Evolutionary conservation across 2,113 vertebrate genomes (phyloP).

Genomic region (Odobenus rosmarus): DNA sequence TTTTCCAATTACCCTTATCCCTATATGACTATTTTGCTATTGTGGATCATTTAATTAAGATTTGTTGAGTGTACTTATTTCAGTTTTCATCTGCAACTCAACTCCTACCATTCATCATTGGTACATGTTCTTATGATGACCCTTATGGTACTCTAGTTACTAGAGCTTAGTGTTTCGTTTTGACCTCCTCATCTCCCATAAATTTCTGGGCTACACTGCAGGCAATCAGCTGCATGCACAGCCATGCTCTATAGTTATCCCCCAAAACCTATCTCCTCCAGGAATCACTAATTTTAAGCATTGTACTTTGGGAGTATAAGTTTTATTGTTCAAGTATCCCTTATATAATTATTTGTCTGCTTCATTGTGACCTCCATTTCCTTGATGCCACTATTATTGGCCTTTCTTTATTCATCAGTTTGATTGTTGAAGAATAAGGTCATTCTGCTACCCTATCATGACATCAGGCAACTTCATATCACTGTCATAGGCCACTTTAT

Average conservation of each 20-base stretch:
- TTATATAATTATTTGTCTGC: background rate
- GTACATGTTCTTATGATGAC: background rate
- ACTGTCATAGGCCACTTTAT: background rate
- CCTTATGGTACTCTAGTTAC: background rate
- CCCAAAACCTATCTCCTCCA: background rate
- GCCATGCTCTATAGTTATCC: background rate
- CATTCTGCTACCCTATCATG: background rate
- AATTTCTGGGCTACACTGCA: background rate
- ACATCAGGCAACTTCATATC: background rate
- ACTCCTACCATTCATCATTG: background rate
- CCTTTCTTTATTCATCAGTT: background rate
- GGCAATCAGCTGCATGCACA: background rate
- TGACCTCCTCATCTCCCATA: background rate
- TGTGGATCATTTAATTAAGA: background rate
- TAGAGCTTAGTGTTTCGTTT: background rate
- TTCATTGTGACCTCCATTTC: background rate
- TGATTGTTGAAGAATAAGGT: background rate
- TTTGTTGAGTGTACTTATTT: background rate
- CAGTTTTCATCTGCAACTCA: background rate
- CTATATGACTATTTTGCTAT: background rate
- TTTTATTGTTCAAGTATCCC: background rate
- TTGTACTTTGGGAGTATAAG: background rate
- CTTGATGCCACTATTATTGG: background rate
- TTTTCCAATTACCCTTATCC: background rate
- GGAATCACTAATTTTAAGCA: background rate